Percentiles rank a stretch among this genome's conserved stretches.
These are phyloP conservation scores for Muntiacus reevesi DNA, from an alignment of 2,113 vertebrate genomes.

Conservation along the genomic window DNA sequence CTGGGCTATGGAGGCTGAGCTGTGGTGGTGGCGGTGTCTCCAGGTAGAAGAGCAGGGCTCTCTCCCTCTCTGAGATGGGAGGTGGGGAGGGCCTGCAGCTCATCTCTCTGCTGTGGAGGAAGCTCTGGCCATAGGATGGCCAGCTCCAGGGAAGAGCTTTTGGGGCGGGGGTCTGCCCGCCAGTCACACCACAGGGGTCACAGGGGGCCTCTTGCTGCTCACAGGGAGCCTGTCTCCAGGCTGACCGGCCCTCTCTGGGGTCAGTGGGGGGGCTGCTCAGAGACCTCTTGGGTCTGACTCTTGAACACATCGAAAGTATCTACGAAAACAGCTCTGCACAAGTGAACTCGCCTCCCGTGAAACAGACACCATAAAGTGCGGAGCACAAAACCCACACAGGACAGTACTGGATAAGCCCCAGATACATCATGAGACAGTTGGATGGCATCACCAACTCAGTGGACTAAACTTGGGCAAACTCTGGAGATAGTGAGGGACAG, in stretches of 20 bases:
- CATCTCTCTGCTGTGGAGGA: neutral
- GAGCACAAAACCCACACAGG: neutral
- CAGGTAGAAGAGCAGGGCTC: neutral
- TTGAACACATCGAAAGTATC: neutral
- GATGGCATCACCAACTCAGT: neutral
- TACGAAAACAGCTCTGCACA: neutral
- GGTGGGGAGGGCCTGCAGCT: neutral
- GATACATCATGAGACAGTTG: neutral
- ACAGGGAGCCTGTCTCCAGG: neutral
- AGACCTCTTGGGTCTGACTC: neutral
- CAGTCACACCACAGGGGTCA: no score
- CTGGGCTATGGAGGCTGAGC: neutral
- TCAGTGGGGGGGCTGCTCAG: neutral
- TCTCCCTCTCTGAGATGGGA: neutral
- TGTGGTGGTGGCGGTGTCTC: neutral
- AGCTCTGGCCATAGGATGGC: neutral
- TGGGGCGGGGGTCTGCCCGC: neutral
- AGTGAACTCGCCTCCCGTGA: neutral
- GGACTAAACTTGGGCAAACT: neutral
- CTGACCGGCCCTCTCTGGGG: neutral
- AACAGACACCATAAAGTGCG: neutral
- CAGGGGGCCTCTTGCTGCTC: neutral
- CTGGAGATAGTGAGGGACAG: neutral
- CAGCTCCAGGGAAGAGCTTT: neutral
- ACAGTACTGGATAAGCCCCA: neutral